These are phyloP conservation scores for Pan troglodytes DNA, from an alignment of 2,113 vertebrate genomes.

Conservation along the genomic window NHGRI_mPanTro3-v2.1_pri NC_072407.2:78883501-78884000, in stretches of 20 bases:
- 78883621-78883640: neutral
- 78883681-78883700: neutral
- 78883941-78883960: neutral
- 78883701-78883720: neutral
- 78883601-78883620: neutral
- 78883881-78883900: constrained; percentile 24
- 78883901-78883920: neutral
- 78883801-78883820: neutral
- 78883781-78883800: constrained; percentile 10
- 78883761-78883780: neutral
- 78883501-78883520: neutral
- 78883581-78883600: neutral
- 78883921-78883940: neutral
- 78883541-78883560: neutral
- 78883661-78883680: neutral
- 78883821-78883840: neutral
- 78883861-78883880: neutral
- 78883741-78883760: constrained; percentile 13
- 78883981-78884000: neutral
- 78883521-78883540: neutral
- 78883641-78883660: neutral
- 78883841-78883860: neutral
- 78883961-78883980: constrained; percentile 32
- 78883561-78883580: neutral
- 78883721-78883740: constrained; percentile 26